phyloP scores from a whole-genome alignment of 2,113 vertebrate species.

The Melanostigma gelatinosum region DNA sequence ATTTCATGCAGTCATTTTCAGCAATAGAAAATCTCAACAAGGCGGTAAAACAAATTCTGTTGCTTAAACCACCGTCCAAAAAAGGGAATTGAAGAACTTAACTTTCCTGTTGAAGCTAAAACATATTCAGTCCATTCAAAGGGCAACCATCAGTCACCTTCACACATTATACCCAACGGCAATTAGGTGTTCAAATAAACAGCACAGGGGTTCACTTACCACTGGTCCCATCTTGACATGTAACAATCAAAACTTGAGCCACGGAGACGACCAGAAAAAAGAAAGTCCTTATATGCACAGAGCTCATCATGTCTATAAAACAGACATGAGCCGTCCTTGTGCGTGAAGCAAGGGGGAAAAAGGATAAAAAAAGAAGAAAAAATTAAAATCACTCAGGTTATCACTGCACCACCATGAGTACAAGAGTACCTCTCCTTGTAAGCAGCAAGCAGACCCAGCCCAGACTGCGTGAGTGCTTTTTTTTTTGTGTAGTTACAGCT shows the following conservation, averaged over 20 bases:
- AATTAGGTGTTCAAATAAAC: constrained; percentile 58
- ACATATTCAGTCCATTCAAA: constrained; percentile 11
- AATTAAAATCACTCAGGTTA: constrained; percentile 65
- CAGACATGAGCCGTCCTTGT: constrained; percentile 81
- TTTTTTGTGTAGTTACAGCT: constrained; percentile 81
- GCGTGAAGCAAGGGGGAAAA: constrained; percentile 64
- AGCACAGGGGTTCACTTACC: constrained; percentile 77
- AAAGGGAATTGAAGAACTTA: not conserved
- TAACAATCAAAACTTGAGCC: constrained; percentile 78
- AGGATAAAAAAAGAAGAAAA: constrained; percentile 50
- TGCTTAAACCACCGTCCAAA: not conserved
- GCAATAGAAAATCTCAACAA: not conserved
- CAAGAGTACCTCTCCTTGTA: constrained; percentile 79
- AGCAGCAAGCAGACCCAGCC: constrained; percentile 83
- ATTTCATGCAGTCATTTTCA: constrained; percentile 2
- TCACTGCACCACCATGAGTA: constrained; percentile 82
- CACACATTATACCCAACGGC: constrained; percentile 32
- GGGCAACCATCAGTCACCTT: constrained; percentile 39
- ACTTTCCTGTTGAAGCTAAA: not conserved
- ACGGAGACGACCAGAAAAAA: constrained; percentile 78
- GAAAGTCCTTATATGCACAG: constrained; percentile 82
- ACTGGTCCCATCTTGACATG: constrained; percentile 78
- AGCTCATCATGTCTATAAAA: constrained; percentile 83
- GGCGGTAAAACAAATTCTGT: not conserved
- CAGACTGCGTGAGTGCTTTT: constrained; percentile 75